Evolutionary conservation across 2,888 invertebrate genomes (phyloP).

Genomic region (Norana najaformis): DNA sequence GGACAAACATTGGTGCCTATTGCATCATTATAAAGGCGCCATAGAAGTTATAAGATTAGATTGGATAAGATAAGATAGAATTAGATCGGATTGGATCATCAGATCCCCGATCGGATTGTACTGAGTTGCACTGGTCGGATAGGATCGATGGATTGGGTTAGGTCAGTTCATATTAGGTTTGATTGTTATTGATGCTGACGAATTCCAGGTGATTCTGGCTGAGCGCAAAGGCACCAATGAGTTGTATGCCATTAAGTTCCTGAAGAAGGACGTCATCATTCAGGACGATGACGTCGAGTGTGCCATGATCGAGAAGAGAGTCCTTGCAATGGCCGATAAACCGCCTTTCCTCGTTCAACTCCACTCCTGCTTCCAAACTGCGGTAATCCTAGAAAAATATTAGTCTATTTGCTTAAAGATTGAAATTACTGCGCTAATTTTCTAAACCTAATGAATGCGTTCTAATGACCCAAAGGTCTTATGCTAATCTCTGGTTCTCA

Average conservation of each 20-base stretch:
- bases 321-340: conserved; percentile 88
- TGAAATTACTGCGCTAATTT: not conserved
- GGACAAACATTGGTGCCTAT: too few relatives aligned
- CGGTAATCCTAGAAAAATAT: conserved; percentile 71
- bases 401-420: not conserved
- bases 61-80: too few relatives aligned
- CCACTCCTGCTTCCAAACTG: conserved; percentile 99
- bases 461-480: not conserved
- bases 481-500: too few relatives aligned
- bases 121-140: too few relatives aligned
- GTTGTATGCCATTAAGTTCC: conserved; percentile 95
- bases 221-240: conserved; percentile 97
- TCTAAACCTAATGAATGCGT: not conserved
- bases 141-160: not conserved
- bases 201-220: conserved; percentile 85
- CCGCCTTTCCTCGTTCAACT: conserved; percentile 97
- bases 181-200: not conserved
- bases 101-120: too few relatives aligned
- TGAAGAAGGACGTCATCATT: conserved; percentile 99
- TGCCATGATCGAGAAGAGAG: conserved; percentile 98
- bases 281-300: conserved; percentile 98
- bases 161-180: not conserved
- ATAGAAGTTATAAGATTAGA: too few relatives aligned
- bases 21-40: too few relatives aligned
- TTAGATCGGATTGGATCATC: too few relatives aligned